Evolutionary conservation across 1,140 invertebrate species (phyloP), one percentile per base, ranked within the genome.

Genomic region (Proales similis): DNA sequence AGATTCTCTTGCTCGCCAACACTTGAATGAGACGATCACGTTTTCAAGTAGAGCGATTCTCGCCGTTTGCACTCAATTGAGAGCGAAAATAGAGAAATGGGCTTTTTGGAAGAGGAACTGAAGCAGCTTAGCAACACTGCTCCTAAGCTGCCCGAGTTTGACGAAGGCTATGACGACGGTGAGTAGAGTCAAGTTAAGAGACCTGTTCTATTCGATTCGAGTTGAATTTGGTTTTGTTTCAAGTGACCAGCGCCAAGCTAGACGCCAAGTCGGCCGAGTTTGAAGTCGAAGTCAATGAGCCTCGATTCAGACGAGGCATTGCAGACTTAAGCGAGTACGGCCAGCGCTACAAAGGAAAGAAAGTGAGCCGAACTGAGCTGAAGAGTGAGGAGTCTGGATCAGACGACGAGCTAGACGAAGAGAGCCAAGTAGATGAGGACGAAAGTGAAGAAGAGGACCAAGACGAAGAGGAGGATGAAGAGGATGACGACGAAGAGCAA

Each of bases 401-500:
- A n/a, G 33, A 36, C n/a, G 33, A 36, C 33, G 33, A 36, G n/a
- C 9, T 9, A 9, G 33, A 57, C 42, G 33, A 57, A 42, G 47
- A 19, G 4, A 36, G 30, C 39, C 33, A 36, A 36, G 48, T 33
- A 33, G 17, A 32, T 49, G 24, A 33, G 1, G 36, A 64, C 7
- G 24, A 29, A 20, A 30, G 33, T 20, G 26, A 66, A 22, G 65
- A 63, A 30, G 43, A 64, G 43, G 46, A 63, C 33, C 22, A 36
- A 20, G 51, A 57, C 6, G 30, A 42, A 46, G 49, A 63, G 2
- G 63, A 64, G 47, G 62, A 65, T 2, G 48, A 63, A 32, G 64
- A 65, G 38, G 64, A 61, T 39, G 62, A 64, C 27, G 64, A 66
- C 45, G 24, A 49, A 36, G 51, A 64, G 39, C 9, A 38, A 32